Evolutionary conservation across 2,888 invertebrate species (phyloP).

Genomic region (Eilema depressum): DNA sequence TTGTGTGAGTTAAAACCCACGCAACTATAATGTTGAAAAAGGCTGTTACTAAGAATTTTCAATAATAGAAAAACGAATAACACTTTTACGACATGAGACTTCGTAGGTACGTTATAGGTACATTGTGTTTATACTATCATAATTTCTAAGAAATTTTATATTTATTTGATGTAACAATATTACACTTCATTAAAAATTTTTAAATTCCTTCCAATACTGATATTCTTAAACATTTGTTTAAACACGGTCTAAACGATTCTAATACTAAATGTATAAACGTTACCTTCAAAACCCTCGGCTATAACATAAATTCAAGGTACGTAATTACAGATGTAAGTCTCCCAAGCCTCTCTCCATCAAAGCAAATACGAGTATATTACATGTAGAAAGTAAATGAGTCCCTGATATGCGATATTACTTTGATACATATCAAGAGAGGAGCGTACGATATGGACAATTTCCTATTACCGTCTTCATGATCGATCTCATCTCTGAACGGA

Average conservation of each 20-base stretch:
- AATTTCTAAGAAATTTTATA: too few relatives aligned
- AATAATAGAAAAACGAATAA: too few relatives aligned
- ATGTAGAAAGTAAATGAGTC: conserved; percentile 10
- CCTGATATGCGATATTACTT: conserved; percentile 33
- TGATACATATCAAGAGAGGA: conserved; percentile 31
- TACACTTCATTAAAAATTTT: too few relatives aligned
- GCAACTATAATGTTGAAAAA: too few relatives aligned
- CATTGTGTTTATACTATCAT: too few relatives aligned
- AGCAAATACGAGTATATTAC: conserved; percentile 3
- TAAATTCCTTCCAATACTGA: too few relatives aligned
- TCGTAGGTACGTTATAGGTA: too few relatives aligned
- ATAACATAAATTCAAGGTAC: background rate
- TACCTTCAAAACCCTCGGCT: background rate
- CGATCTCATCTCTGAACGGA: conserved; percentile 66
- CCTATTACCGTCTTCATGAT: conserved; percentile 55
- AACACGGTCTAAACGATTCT: background rate
- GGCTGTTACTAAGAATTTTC: too few relatives aligned
- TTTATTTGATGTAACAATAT: too few relatives aligned
- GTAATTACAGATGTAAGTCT: conserved; percentile 6
- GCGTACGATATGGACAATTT: conserved; percentile 29
- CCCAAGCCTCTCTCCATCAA: background rate
- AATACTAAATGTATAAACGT: background rate
- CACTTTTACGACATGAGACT: too few relatives aligned
- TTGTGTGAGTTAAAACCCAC: too few relatives aligned
- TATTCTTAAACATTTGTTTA: background rate